phyloP scores from a whole-genome alignment of 2,888 invertebrate genomes.

The Drosophila planitibia region DNA sequence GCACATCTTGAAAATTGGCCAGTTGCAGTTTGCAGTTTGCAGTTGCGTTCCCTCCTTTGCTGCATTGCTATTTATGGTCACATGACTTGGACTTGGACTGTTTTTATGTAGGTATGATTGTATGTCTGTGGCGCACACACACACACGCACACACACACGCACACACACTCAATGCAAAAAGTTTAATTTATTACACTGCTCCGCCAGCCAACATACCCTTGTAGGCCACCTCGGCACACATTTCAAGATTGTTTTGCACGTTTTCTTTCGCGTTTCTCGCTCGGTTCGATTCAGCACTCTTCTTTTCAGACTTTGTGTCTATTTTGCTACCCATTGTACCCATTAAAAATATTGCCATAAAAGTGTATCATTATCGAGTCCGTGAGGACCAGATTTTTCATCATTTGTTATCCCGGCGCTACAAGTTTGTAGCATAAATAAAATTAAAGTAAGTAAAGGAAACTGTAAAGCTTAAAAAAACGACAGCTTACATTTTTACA shows the following conservation, averaged over 20 bases:
- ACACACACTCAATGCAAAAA: constrained; percentile 34
- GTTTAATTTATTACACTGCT: constrained; percentile 55
- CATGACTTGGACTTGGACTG: constrained; percentile 12
- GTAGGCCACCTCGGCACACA: constrained; percentile 13
- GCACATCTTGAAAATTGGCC: constrained; percentile 21
- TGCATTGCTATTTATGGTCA: constrained; percentile 19
- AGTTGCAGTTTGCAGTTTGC: constrained; percentile 6
- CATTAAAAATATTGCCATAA: not conserved
- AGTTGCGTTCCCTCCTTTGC: constrained; percentile 1
- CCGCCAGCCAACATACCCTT: constrained; percentile 10
- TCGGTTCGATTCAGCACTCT: constrained; percentile 3
- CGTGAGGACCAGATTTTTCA: not conserved
- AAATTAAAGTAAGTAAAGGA: not conserved
- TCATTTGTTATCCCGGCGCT: not conserved
- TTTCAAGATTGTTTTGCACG: constrained; percentile 21
- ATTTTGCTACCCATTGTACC: not conserved
- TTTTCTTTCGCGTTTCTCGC: constrained; percentile 10
- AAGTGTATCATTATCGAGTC: not conserved
- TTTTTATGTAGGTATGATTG: constrained; percentile 4
- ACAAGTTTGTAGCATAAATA: not conserved
- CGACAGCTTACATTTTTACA: not conserved
- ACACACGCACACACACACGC: not conserved
- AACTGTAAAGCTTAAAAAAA: not conserved
- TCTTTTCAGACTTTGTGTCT: not conserved
- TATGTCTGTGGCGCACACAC: not conserved